phyloP scores from a whole-genome alignment of 2,797 vertebrate genomes.

The Sebastes minor region DNA sequence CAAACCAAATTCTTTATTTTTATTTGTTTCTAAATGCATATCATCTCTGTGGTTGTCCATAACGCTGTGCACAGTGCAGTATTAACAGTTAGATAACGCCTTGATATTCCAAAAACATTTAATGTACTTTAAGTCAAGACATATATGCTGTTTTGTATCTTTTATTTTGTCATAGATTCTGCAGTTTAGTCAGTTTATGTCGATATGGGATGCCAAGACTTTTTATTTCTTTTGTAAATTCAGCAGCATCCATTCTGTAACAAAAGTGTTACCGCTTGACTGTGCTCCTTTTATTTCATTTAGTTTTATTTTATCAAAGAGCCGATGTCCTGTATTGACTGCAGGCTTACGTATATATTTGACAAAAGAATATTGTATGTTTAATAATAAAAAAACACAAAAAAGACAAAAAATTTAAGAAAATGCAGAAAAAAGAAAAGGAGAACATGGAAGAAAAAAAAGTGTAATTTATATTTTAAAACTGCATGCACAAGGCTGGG shows the following conservation, averaged over 20 bases:
- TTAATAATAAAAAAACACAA: constrained; percentile 78
- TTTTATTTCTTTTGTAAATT: constrained; percentile 48
- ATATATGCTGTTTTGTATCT: constrained; percentile 63
- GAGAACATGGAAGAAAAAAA: constrained; percentile 42
- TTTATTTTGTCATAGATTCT: constrained; percentile 58
- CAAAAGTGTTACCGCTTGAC: constrained; percentile 74
- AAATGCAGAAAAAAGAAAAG: constrained; percentile 60
- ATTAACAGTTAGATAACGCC: constrained; percentile 65
- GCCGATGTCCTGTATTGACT: constrained; percentile 92
- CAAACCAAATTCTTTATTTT: constrained; percentile 65
- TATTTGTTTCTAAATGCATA: constrained; percentile 36
- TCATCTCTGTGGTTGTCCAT: constrained; percentile 40
- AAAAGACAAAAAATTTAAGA: constrained; percentile 71
- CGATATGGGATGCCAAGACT: constrained; percentile 52
- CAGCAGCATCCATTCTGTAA: constrained; percentile 70
- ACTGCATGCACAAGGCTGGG: constrained; percentile 89
- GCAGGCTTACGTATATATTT: constrained; percentile 88
- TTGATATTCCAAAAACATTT: constrained; percentile 75
- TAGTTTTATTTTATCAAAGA: constrained; percentile 79
- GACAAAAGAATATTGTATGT: constrained; percentile 78
- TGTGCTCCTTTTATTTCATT: constrained; percentile 71
- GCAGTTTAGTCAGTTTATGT: constrained; percentile 57
- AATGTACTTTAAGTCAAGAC: constrained; percentile 65
- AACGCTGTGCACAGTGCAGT: constrained; percentile 66
- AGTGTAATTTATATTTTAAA: constrained; percentile 89